phyloP scores from a whole-genome alignment of 2,797 vertebrate species.

The Chloroceryle inda region DNA sequence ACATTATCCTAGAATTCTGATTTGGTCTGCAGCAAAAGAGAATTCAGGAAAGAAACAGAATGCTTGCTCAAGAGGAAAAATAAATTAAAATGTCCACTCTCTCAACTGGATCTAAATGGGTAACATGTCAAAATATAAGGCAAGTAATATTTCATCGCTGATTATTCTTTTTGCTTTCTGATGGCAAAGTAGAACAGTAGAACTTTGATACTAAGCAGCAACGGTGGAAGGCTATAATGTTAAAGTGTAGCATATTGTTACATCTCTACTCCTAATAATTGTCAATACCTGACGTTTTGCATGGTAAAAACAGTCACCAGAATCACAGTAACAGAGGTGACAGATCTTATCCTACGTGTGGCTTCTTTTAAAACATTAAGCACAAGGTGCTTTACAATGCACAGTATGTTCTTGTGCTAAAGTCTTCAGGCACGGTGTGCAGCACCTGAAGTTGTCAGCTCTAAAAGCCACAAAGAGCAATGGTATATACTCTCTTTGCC shows the following conservation, averaged over 20 bases:
- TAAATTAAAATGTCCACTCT: neutral
- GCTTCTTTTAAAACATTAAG: neutral
- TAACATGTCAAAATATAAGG: neutral
- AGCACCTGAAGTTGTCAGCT: neutral
- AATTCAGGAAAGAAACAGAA: slow-evolving; percentile 15
- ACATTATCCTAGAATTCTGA: slow-evolving; percentile 63
- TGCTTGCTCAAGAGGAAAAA: neutral
- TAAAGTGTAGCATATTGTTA: neutral
- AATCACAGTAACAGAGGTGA: neutral
- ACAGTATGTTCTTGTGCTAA: neutral
- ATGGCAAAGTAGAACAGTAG: neutral
- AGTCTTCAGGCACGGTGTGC: neutral
- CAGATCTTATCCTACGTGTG: neutral
- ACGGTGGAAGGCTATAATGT: neutral
- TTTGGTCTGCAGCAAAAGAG: neutral
- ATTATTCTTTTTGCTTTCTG: neutral
- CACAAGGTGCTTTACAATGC: neutral
- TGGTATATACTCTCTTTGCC: neutral
- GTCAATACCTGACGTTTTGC: neutral
- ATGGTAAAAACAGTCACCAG: neutral
- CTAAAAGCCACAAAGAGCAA: neutral
- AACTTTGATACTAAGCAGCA: neutral
- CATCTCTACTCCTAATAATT: neutral
- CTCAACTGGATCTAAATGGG: neutral
- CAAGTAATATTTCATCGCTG: neutral